Conservation (phyloP, 2,113 vertebrate species). For the Regulus satrapa region DNA sequence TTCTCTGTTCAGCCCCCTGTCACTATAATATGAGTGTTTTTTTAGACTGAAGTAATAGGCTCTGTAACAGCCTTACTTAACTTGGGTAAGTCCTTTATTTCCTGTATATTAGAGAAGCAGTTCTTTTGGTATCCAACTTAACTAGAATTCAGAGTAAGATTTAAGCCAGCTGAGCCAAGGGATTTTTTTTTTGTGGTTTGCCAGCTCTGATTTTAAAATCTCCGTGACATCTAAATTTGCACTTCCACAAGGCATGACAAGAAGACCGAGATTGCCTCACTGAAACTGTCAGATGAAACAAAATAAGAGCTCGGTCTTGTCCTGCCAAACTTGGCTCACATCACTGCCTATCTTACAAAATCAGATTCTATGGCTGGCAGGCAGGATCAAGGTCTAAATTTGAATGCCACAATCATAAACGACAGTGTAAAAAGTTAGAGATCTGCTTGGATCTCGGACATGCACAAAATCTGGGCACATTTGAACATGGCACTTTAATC, state of each 20-base stretch:
- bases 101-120: background rate
- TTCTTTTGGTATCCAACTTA: slow-evolving; percentile 22
- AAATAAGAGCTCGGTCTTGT: slow-evolving; percentile 29
- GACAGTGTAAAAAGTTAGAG: background rate
- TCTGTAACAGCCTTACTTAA: background rate
- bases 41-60: background rate
- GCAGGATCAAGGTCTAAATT: slow-evolving; percentile 28
- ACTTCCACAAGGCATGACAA: slow-evolving; percentile 38
- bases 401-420: background rate
- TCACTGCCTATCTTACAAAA: slow-evolving; percentile 50
- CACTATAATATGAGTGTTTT: background rate
- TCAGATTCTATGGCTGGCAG: slow-evolving; percentile 26
- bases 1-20: background rate
- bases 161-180: slow-evolving; percentile 33
- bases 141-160: slow-evolving; percentile 25
- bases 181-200: background rate
- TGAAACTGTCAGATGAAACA: slow-evolving; percentile 55
- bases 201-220: slow-evolving; percentile 48
- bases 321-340: slow-evolving; percentile 43
- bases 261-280: slow-evolving; percentile 17
- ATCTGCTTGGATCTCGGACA: background rate
- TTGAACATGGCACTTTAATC: background rate
- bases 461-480: background rate
- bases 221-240: slow-evolving; percentile 55
- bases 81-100: background rate